Base-by-base conservation (phyloP, 23 tunicate genomes). In the Ciona savignyi region DNA sequence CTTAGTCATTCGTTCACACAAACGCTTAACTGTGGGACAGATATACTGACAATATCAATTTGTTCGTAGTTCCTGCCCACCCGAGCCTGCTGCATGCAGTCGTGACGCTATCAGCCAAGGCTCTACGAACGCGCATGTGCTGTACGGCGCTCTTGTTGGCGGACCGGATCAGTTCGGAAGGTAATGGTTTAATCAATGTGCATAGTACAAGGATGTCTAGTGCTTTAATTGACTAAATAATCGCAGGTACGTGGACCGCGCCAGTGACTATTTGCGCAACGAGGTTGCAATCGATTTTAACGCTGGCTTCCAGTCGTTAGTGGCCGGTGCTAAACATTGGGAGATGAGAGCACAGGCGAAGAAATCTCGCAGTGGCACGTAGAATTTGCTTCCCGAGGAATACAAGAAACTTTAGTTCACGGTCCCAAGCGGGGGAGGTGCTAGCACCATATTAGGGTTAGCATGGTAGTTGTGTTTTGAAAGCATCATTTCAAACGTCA, bases 291-390 rank as follows among this genome's bases (percentile, higher is more conserved):
- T 64, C n/a, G 68, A 64, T 25, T 64, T 64, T 21, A 64, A 64
- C n/a, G 68, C 68, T 25, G 68, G 68, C 27, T 64, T 64, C 11
- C 68, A 64, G 22, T 64, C 68, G n/a, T 25, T 64, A 64, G 68
- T 23, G 6, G 68, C 68, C 11, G 68, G 68, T 6, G 9, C 15
- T 9, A 42, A 42, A 42, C 56, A 42, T 9, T 6, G 56, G 15
- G 56, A 42, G 15, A 42, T 42, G 56, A 42, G 11, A 15, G 15
- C 15, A 42, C 56, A 42, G 15, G 56, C 56, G 56, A 42, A 42
- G 15, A 42, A 15, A 15, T 42, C 56, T 42, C 56, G 56, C 11
- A 42, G 15, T 42, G 15, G 56, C 15, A 15, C 56, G 56, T 42
- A 9, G 56, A n/a, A n/a, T n/a, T n/a, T n/a, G n/a, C n/a, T n/a